These are phyloP conservation scores for Forbesichthys papilliferus DNA, from an alignment of 2,113 vertebrate species.

Conservation along the genomic window DNA sequence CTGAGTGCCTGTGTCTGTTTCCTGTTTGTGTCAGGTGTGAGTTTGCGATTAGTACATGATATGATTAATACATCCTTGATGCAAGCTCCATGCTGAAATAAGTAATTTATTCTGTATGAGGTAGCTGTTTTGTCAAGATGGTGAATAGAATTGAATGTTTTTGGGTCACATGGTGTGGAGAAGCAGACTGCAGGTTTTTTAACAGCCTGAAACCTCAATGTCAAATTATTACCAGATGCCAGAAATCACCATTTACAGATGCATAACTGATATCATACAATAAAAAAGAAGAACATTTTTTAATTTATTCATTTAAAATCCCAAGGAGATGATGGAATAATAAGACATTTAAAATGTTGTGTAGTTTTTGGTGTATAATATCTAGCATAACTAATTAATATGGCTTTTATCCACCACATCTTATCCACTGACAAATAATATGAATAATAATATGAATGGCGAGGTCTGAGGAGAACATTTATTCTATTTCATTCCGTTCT, in stretches of 20 bases:
- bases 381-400: too few relatives aligned
- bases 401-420: too few relatives aligned
- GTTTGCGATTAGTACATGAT: not conserved
- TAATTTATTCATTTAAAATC: too few relatives aligned
- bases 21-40: not conserved
- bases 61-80: not conserved
- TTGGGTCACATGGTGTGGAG: slow-evolving; percentile 9
- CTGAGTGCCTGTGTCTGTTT: not conserved
- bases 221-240: slow-evolving; percentile 29
- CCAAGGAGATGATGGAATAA: not conserved
- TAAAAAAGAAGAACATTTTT: too few relatives aligned
- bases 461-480: not conserved
- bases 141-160: slow-evolving; percentile 15
- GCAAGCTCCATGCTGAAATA: not conserved
- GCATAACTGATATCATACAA: slow-evolving; percentile 9
- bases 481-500: too few relatives aligned
- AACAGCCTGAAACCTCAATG: not conserved
- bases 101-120: not conserved
- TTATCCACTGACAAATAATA: not conserved
- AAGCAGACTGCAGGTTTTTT: too few relatives aligned
- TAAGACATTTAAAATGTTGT: not conserved
- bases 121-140: slow-evolving; percentile 5
- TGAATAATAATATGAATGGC: not conserved
- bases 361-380: not conserved
- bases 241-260: slow-evolving; percentile 15